These are phyloP conservation scores for Huso huso DNA, from an alignment of 2,797 vertebrate genomes.

Conservation along the genomic window DNA sequence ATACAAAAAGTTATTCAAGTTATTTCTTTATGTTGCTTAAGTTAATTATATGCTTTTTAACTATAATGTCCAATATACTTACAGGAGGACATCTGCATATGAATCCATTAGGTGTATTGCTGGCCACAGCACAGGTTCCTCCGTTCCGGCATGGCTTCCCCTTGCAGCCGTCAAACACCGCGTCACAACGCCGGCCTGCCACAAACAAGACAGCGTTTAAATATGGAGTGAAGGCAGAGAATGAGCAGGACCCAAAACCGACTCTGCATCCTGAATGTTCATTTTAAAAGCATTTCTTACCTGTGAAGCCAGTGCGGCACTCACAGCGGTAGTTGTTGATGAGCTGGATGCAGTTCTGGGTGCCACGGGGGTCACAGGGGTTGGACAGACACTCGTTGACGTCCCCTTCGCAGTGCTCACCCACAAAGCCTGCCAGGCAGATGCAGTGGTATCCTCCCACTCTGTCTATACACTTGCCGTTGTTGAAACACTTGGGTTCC, in stretches of 20 bases:
- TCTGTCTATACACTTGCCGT: slow-evolving; percentile 82
- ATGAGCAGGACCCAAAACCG: not conserved
- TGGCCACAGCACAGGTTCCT: slow-evolving; percentile 81
- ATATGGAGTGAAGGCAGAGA: slow-evolving; percentile 7
- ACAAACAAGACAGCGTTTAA: not conserved
- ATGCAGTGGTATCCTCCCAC: slow-evolving; percentile 89
- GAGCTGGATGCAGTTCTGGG: slow-evolving; percentile 90
- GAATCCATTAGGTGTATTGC: slow-evolving; percentile 79
- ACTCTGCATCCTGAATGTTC: slow-evolving; percentile 18
- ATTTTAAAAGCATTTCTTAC: slow-evolving; percentile 41
- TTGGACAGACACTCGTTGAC: slow-evolving; percentile 95
- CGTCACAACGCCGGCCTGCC: slow-evolving; percentile 78
- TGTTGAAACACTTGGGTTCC: slow-evolving; percentile 93
- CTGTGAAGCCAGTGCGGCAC: slow-evolving; percentile 83
- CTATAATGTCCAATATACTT: slow-evolving; percentile 20
- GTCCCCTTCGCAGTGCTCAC: slow-evolving; percentile 92
- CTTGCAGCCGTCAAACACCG: slow-evolving; percentile 82
- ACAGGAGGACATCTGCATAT: slow-evolving; percentile 80
- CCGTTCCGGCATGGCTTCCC: slow-evolving; percentile 79
- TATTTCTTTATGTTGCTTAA: not conserved
- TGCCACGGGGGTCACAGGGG: slow-evolving; percentile 81
- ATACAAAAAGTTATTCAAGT: slow-evolving; percentile 42
- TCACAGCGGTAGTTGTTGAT: slow-evolving; percentile 93
- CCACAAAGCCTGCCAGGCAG: slow-evolving; percentile 85
- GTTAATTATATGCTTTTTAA: not conserved